These are phyloP conservation scores for Micropoecilia bifurca DNA, from an alignment of 2,797 vertebrate genomes.

Conservation along the genomic window DNA sequence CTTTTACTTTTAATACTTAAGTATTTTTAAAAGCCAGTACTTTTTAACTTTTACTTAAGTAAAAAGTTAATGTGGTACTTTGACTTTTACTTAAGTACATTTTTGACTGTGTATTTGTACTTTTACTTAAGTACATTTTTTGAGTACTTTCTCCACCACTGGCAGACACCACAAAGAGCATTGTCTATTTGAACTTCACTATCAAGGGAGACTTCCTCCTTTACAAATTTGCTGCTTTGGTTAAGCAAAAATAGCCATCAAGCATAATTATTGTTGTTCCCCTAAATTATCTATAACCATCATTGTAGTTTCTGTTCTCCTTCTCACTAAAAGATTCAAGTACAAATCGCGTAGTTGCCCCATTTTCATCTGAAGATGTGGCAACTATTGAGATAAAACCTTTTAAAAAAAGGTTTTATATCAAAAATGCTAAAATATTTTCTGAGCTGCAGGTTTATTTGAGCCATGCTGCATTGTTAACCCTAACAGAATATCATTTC, in stretches of 20 bases:
- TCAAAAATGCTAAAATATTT: neutral
- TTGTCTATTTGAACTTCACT: neutral
- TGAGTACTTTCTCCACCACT: too few relatives aligned
- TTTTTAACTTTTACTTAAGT: too few relatives aligned
- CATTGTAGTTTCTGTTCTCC: conserved; percentile 17
- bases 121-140: too few relatives aligned
- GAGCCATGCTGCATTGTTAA: neutral
- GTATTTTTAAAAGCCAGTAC: too few relatives aligned
- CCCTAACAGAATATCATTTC: neutral
- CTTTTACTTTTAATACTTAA: too few relatives aligned
- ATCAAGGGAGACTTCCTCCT: conserved; percentile 1
- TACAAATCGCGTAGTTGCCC: neutral
- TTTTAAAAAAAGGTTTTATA: neutral
- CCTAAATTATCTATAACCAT: neutral
- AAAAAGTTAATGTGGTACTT: too few relatives aligned
- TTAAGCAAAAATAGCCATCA: conserved; percentile 17
- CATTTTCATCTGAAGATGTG: neutral
- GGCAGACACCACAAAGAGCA: neutral
- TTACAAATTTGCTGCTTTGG: conserved; percentile 3
- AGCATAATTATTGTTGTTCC: conserved; percentile 3
- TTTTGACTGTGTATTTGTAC: too few relatives aligned
- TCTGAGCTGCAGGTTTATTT: neutral
- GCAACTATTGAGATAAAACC: neutral
- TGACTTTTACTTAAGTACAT: too few relatives aligned
- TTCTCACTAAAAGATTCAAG: neutral